These are phyloP conservation scores for Amblyornis subalaris DNA, from an alignment of 2,113 vertebrate genomes.

Conservation along the genomic window DNA sequence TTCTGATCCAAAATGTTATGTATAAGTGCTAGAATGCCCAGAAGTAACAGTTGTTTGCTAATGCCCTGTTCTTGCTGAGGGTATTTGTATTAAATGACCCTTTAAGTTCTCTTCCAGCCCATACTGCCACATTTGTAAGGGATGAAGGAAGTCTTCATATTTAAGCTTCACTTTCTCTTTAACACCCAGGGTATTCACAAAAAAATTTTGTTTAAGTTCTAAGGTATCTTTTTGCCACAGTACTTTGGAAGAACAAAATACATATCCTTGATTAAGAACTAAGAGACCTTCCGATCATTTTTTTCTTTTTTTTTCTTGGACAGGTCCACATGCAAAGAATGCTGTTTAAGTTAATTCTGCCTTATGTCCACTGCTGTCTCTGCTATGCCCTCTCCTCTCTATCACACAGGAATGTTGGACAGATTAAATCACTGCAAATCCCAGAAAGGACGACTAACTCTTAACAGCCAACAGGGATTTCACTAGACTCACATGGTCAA, in stretches of 20 bases:
- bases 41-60: neutral
- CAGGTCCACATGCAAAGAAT: neutral
- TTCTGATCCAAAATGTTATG: neutral
- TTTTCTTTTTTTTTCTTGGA: neutral
- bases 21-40: neutral
- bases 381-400: neutral
- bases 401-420: neutral
- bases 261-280: neutral
- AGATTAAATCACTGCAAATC: slow-evolving; percentile 10
- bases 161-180: neutral
- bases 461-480: slow-evolving; percentile 35
- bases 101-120: neutral
- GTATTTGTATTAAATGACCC: neutral
- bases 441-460: neutral
- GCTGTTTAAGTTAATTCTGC: neutral
- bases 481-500: slow-evolving; percentile 2
- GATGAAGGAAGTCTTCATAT: neutral
- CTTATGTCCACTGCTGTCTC: neutral
- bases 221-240: neutral
- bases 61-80: neutral
- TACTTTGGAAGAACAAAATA: neutral
- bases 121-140: neutral
- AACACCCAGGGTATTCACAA: neutral
- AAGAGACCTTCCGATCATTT: neutral
- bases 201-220: neutral